Conservation (phyloP, 1,140 invertebrate species). For the Danaus plexippus region DNA sequence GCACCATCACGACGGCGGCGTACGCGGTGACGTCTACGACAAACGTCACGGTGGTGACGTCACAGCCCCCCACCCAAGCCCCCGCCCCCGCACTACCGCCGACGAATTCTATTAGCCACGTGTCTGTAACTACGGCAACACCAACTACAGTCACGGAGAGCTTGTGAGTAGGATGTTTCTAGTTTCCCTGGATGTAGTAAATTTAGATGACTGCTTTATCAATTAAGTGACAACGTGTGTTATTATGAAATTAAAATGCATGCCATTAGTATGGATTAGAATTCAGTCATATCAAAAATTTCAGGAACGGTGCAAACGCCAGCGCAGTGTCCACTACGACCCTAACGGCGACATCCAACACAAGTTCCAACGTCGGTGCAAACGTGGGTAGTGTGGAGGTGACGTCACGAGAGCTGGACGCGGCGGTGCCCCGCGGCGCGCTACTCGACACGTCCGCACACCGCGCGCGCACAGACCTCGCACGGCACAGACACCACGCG, state of each 20-base stretch:
- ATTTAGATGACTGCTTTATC: too few relatives aligned
- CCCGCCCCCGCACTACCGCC: background rate
- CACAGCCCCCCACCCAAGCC: constrained; percentile 2
- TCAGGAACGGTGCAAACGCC: constrained; percentile 12
- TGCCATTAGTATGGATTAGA: too few relatives aligned
- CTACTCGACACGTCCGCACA: constrained; percentile 89
- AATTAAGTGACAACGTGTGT: too few relatives aligned
- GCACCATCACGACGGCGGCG: constrained; percentile 11
- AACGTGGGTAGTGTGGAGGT: constrained; percentile 10
- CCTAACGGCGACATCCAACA: too few relatives aligned
- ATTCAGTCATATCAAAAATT: background rate
- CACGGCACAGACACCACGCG: constrained; percentile 68
- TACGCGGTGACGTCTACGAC: background rate
- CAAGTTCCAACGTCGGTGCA: too few relatives aligned
- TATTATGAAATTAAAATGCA: too few relatives aligned
- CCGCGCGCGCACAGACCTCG: constrained; percentile 91
- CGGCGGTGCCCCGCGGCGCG: constrained; percentile 84
- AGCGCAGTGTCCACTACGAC: background rate
- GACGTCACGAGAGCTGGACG: constrained; percentile 80
- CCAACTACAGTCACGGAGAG: constrained; percentile 26
- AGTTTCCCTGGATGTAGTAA: too few relatives aligned
- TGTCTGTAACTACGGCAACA: constrained; percentile 12
- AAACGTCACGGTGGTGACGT: constrained; percentile 13
- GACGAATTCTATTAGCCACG: constrained; percentile 9
- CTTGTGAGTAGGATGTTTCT: constrained; percentile 26